Evolutionary conservation across 2,888 invertebrate species (phyloP), one percentile per base, ranked within the genome.

Genomic region (Phalangium opilio): DNA sequence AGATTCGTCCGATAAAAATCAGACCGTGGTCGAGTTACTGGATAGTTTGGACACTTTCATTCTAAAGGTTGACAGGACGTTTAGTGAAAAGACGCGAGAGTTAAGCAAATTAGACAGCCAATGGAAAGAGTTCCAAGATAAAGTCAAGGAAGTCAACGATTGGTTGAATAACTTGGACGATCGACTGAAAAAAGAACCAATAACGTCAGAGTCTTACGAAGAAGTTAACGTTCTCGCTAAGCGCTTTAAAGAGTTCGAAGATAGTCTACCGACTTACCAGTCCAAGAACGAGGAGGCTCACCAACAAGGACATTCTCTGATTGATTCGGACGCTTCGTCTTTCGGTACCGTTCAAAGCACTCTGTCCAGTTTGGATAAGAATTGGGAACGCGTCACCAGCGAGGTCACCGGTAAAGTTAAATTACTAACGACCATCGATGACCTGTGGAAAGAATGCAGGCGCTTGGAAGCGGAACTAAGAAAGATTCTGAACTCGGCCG

Each of bases 331-430:
- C 38, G 49, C 53, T 12, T 41, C 50, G 8, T 45, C 47, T n/a
- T 53, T 82, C 66, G 78, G 81, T 0, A 75, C 77, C 1, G 79
- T 87, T 50, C 87, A 89, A 65, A 81, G 81, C 57, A 77, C 79
- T 41, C 66, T 89, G 1, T 73, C 83, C 1, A 75, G 80, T 1
- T 75, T 83, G 38, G 86, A 87, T 60, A 75, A 78, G 47, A 79
- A 78, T 55, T 87, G 83, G 77, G 85, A 85, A 62, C 79, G 79
- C 64, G 70, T 83, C 1, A 44, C 50, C 2, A 15, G 47, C 3
- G 49, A 50, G 2, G 34, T 53, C 11, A 21, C 43, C 3, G 45
- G 44, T 15, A 50, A 49, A 42, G 47, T 47, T 14, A 51, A 49
- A 41, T 35, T 43, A 19, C 20, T 51, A 2, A 20, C 39, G 1